Percentiles rank a stretch among this genome's conserved stretches.
phyloP scores from a whole-genome alignment of 37 sponge, comb jelly and placozoan species.

The Bolinopsis microptera region DNA sequence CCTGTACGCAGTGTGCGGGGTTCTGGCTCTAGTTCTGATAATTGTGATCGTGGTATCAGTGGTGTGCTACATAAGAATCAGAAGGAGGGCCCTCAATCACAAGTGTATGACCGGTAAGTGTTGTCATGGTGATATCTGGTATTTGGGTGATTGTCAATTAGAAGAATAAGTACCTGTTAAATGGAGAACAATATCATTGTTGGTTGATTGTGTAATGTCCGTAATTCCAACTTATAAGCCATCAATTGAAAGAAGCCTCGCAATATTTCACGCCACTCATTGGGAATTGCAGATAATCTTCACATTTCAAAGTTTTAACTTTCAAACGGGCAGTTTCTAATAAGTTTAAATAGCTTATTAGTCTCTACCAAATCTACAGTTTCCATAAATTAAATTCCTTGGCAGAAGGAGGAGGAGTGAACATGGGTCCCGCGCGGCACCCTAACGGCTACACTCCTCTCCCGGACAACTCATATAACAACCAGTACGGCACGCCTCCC shows the following conservation, averaged over 20 bases:
- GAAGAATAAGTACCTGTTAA: neutral
- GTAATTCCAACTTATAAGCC: neutral
- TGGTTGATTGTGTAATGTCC: neutral
- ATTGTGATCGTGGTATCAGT: slow-evolving; percentile 34
- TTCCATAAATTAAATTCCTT: too few relatives aligned
- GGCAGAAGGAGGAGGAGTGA: slow-evolving; percentile 7
- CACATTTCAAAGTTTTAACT: neutral
- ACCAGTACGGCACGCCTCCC: slow-evolving; percentile 14
- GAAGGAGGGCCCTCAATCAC: slow-evolving; percentile 12
- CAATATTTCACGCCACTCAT: neutral
- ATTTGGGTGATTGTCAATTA: neutral
- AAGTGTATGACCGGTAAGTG: slow-evolving; percentile 33
- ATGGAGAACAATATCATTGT: neutral
- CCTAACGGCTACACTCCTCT: slow-evolving; percentile 61
- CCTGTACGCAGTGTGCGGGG: slow-evolving; percentile 48
- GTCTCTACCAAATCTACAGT: too few relatives aligned
- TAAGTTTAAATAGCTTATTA: too few relatives aligned
- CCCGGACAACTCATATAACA: neutral
- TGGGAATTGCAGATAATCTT: too few relatives aligned
- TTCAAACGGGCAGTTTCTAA: neutral
- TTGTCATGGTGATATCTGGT: neutral
- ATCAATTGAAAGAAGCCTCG: neutral
- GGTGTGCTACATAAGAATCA: slow-evolving; percentile 45
- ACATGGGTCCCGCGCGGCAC: neutral
- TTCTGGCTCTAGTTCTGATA: slow-evolving; percentile 19